These are phyloP conservation scores for Recurvirostra avosetta DNA, from an alignment of 2,113 vertebrate genomes.

Conservation along the genomic window DNA sequence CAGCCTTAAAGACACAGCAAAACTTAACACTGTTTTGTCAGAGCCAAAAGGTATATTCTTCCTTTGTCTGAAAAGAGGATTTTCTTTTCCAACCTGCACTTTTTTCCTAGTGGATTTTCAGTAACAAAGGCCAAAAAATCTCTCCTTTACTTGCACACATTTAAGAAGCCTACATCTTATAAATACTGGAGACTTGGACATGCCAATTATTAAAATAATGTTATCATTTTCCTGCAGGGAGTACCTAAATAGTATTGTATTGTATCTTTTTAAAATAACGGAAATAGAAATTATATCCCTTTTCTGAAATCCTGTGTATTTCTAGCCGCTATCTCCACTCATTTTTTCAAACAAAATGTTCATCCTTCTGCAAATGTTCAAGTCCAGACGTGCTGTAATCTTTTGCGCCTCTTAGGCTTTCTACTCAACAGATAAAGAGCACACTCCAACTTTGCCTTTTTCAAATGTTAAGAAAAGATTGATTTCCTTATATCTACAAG, in stretches of 20 bases:
- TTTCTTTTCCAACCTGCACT: background rate
- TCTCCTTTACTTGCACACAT: background rate
- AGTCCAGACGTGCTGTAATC: background rate
- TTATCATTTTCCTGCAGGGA: constrained; percentile 26
- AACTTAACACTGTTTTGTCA: background rate
- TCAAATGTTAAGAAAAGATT: background rate
- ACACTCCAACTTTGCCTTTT: background rate
- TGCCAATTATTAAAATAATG: background rate
- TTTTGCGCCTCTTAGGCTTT: background rate
- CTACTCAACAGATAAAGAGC: background rate
- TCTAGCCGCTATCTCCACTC: background rate
- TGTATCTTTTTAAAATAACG: constrained; percentile 28
- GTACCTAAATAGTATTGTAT: background rate
- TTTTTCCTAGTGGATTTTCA: background rate
- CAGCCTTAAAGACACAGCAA: background rate
- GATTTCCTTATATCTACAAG: background rate
- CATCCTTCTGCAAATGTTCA: background rate
- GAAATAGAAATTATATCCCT: background rate
- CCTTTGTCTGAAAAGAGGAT: background rate
- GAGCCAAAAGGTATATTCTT: background rate
- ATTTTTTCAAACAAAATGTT: background rate
- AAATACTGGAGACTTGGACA: background rate
- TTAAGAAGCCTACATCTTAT: background rate
- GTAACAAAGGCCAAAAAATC: background rate
- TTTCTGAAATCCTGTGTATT: background rate